phyloP scores from a whole-genome alignment of 2,113 vertebrate species.

The Agelaius tricolor region DNA sequence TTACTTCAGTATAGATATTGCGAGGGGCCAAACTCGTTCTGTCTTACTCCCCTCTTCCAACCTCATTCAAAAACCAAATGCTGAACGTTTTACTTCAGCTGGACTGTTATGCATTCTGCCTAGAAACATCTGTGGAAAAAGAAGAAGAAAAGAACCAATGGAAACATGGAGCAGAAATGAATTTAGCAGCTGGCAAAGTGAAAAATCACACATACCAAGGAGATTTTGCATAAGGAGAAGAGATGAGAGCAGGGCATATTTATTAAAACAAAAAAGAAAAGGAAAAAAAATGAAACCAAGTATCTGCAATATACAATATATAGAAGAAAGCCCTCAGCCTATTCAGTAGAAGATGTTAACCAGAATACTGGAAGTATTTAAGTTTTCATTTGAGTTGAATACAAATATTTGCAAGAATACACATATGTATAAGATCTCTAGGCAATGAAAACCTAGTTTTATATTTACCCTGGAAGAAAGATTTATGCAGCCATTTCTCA shows the following conservation, averaged over 20 bases:
- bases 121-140: constrained; percentile 1
- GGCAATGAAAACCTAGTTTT: not conserved
- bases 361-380: not conserved
- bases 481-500: not conserved
- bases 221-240: not conserved
- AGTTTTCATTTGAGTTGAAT: not conserved
- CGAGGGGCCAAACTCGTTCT: not conserved
- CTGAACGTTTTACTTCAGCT: not conserved
- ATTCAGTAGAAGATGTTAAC: not conserved
- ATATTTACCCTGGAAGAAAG: not conserved
- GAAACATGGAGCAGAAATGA: not conserved
- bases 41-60: not conserved
- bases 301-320: not conserved
- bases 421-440: not conserved
- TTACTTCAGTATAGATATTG: not conserved
- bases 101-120: not conserved
- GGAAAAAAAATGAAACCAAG: not conserved
- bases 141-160: not conserved
- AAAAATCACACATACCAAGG: not conserved
- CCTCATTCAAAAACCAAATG: not conserved
- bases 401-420: not conserved
- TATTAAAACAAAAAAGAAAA: not conserved
- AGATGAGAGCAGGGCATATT: not conserved
- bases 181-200: not conserved
- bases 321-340: not conserved